These are phyloP conservation scores for Chauna torquata DNA, from an alignment of 2,113 vertebrate species.

Conservation along the genomic window DNA sequence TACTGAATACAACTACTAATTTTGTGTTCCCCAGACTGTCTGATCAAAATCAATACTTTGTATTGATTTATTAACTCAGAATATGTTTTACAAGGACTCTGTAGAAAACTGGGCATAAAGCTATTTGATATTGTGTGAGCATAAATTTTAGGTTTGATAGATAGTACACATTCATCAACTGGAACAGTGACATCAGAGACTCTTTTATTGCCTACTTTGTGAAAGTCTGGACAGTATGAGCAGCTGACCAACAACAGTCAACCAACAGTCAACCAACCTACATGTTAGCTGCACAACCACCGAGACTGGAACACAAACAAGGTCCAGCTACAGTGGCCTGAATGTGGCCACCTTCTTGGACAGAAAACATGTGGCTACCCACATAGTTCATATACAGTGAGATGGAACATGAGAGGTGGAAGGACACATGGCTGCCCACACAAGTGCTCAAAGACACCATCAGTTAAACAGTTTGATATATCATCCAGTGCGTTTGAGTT, in stretches of 20 bases:
- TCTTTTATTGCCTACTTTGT: neutral
- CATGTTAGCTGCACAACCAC: fast-evolving
- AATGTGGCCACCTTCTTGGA: neutral
- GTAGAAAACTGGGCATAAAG: neutral
- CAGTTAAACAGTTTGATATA: neutral
- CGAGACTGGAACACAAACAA: neutral
- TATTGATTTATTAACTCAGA: neutral
- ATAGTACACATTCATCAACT: neutral
- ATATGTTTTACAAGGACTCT: neutral
- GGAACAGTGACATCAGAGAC: neutral
- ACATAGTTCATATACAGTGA: neutral
- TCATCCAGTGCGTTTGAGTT: neutral
- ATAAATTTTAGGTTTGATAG: neutral
- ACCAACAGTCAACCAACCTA: neutral
- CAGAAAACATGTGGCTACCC: neutral
- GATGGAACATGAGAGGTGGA: neutral
- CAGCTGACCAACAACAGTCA: neutral
- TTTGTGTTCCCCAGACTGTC: neutral
- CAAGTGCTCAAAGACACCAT: neutral
- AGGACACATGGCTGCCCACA: neutral
- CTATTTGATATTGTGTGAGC: neutral
- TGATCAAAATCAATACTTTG: neutral
- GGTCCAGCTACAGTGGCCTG: neutral
- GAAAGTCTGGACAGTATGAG: neutral
- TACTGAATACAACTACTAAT: neutral